Evolutionary conservation across 2,888 invertebrate genomes (phyloP).

Genomic region (Phymatocera aterrima): DNA sequence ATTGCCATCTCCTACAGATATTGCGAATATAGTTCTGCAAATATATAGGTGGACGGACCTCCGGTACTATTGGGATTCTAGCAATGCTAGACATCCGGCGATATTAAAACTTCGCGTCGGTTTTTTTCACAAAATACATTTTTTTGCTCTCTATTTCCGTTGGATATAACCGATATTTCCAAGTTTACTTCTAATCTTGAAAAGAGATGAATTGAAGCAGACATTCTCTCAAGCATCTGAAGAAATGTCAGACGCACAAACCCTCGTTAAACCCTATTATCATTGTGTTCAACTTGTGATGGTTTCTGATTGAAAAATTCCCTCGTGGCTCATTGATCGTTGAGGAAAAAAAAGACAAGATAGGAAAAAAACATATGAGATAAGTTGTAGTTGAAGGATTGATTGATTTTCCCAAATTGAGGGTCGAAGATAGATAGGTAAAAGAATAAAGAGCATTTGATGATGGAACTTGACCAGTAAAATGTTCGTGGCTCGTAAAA

Average conservation of each 20-base stretch:
- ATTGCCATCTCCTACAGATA: constrained; percentile 17
- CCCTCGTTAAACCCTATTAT: neutral
- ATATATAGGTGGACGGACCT: neutral
- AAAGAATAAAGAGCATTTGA: neutral
- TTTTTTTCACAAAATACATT: neutral
- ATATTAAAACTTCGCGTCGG: neutral
- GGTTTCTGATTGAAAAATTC: neutral
- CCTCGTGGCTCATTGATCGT: neutral
- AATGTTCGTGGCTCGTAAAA: neutral
- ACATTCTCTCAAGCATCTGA: neutral
- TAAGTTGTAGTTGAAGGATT: neutral
- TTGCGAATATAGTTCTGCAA: constrained; percentile 11
- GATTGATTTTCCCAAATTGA: neutral
- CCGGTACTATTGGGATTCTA: neutral
- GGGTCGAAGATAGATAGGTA: neutral
- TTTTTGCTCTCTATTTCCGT: neutral
- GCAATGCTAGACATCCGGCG: neutral
- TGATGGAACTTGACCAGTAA: neutral
- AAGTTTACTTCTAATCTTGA: neutral
- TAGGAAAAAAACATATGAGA: neutral
- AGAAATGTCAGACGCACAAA: neutral
- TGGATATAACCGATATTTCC: neutral
- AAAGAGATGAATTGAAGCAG: neutral
- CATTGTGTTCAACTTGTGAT: neutral
- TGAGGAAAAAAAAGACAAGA: neutral